Evolutionary conservation across 2,113 vertebrate genomes (phyloP).

Genomic region (Xiphorhynchus elegans): DNA sequence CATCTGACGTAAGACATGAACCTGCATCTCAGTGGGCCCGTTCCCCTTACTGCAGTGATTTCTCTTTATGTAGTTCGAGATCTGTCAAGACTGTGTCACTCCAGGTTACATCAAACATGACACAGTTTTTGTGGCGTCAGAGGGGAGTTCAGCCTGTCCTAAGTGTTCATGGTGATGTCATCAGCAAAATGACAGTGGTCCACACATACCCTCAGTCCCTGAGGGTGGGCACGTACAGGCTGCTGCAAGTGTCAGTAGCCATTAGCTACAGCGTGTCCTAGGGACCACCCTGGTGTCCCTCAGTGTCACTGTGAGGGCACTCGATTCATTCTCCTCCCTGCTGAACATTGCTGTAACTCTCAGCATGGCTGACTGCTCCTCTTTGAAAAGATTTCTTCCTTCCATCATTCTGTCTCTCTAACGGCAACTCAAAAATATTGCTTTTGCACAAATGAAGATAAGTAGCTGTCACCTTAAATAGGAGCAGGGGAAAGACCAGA

Average conservation of each 20-base stretch:
- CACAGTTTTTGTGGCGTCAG: neutral
- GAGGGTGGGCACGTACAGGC: neutral
- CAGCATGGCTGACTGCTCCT: neutral
- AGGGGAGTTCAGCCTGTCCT: neutral
- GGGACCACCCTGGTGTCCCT: neutral
- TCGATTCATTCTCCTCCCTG: accelerated
- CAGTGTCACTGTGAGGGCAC: neutral
- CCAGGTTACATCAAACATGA: neutral
- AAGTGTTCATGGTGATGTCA: neutral
- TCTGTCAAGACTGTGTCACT: neutral
- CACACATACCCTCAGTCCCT: neutral
- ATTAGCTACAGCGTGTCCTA: neutral
- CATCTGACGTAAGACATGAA: neutral
- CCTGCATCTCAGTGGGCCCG: neutral
- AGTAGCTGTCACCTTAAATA: neutral
- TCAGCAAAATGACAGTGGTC: neutral
- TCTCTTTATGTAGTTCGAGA: neutral
- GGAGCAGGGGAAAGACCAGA: neutral
- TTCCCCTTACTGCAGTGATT: neutral
- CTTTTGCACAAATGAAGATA: neutral
- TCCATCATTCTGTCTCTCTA: neutral
- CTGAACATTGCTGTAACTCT: neutral
- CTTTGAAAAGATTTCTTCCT: neutral
- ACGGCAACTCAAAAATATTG: neutral
- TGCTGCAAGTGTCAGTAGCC: neutral